phyloP scores from a whole-genome alignment of 2,113 vertebrate genomes.

The Rhombomys opimus region DNA sequence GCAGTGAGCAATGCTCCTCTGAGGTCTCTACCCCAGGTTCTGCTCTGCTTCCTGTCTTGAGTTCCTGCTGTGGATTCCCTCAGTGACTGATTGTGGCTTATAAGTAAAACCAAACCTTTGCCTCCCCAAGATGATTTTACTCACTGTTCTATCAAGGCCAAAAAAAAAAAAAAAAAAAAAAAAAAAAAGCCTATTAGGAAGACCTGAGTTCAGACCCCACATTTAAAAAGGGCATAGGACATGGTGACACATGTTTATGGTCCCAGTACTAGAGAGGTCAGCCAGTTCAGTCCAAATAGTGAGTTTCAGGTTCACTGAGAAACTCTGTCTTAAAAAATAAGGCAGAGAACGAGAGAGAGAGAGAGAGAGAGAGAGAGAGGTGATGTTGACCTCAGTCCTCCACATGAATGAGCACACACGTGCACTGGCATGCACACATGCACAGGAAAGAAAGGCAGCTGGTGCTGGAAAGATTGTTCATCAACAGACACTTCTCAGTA shows the following conservation, averaged over 20 bases:
- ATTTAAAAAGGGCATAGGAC: not conserved
- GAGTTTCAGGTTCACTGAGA: not conserved
- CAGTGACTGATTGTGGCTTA: not conserved
- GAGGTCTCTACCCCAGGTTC: not conserved
- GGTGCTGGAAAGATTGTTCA: not conserved
- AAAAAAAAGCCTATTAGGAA: not conserved
- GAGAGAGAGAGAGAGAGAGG: not conserved
- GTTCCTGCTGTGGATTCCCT: not conserved
- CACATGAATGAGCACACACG: not conserved
- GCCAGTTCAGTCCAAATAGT: not conserved
- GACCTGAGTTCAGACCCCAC: not conserved
- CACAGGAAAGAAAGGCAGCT: not conserved
- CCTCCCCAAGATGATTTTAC: not conserved
- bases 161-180: not conserved
- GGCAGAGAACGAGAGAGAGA: not conserved
- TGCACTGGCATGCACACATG: not conserved
- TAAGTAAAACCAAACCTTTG: not conserved
- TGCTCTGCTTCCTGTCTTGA: not conserved
- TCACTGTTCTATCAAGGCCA: not conserved
- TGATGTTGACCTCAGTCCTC: not conserved
- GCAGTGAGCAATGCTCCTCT: not conserved
- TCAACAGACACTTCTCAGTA: not conserved
- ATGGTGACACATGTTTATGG: not conserved
- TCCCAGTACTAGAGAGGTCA: not conserved
- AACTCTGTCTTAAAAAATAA: not conserved